A percentile compares a stretch with the other conserved stretches of the same genome.
Conservation (phyloP, 2,797 vertebrate genomes). For the Amphiprion clarkii region DNA sequence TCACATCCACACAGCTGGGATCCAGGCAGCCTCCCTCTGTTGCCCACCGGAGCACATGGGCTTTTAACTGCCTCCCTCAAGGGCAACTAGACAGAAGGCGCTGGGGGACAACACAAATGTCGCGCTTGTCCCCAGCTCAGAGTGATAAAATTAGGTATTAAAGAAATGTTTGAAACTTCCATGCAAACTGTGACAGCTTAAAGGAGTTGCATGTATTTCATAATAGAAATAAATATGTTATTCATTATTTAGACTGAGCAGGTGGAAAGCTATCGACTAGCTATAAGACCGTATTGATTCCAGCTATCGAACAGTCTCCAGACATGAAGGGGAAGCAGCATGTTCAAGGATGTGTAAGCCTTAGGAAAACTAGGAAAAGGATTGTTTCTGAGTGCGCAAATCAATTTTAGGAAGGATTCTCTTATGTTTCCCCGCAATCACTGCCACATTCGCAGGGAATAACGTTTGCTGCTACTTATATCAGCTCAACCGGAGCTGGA, state of each 20-base stretch:
- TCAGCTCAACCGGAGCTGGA: constrained; percentile 32
- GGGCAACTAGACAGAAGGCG: constrained; percentile 49
- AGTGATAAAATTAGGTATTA: neutral
- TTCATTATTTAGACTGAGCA: constrained; percentile 25
- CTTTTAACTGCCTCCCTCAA: constrained; percentile 52
- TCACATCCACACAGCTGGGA: constrained; percentile 54
- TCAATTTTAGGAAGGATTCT: constrained; percentile 63
- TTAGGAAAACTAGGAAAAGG: constrained; percentile 38
- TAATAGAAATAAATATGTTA: neutral
- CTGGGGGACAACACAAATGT: constrained; percentile 23
- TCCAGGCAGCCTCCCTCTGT: constrained; percentile 30
- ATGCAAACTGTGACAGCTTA: constrained; percentile 3
- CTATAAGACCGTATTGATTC: constrained; percentile 63
- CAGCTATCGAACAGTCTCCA: constrained; percentile 44
- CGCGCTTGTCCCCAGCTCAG: constrained; percentile 20
- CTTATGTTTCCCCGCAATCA: constrained; percentile 18
- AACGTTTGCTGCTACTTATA: constrained; percentile 13
- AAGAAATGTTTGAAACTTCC: neutral
- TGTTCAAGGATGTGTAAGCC: constrained; percentile 61
- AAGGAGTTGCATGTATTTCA: constrained; percentile 5
- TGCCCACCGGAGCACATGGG: constrained; percentile 46
- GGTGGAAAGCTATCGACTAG: constrained; percentile 40
- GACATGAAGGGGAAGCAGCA: constrained; percentile 35
- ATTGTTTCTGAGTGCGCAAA: constrained; percentile 49
- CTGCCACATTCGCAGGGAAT: constrained; percentile 12